These are phyloP conservation scores for Protula sp. DNA, from an alignment of 2,888 invertebrate species.

Conservation along the genomic window DNA sequence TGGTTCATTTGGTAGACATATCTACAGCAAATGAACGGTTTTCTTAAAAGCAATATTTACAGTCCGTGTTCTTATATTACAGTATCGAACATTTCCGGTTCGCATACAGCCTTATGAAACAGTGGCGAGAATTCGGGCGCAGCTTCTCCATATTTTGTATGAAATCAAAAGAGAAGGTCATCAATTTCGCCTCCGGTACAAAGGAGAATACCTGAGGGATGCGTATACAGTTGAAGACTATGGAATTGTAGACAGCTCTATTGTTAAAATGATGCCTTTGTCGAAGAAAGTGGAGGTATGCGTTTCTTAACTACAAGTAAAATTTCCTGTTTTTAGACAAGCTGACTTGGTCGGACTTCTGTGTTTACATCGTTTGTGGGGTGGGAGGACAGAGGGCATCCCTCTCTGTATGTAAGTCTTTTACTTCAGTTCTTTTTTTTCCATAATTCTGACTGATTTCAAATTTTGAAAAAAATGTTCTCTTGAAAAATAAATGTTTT, in stretches of 20 bases:
- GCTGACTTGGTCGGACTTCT: too few relatives aligned
- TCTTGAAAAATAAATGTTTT: too few relatives aligned
- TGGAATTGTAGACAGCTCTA: constrained; percentile 36
- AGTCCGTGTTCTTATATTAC: constrained; percentile 9
- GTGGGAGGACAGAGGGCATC: too few relatives aligned
- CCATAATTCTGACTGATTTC: too few relatives aligned
- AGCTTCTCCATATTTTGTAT: constrained; percentile 43
- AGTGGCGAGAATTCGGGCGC: constrained; percentile 43
- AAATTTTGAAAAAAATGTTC: too few relatives aligned
- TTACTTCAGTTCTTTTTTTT: too few relatives aligned
- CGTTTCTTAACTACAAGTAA: neutral
- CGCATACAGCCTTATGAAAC: constrained; percentile 36
- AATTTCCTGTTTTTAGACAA: too few relatives aligned
- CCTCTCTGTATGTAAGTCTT: too few relatives aligned
- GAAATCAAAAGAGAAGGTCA: constrained; percentile 42
- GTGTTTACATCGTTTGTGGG: too few relatives aligned
- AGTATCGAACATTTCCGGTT: constrained; percentile 46
- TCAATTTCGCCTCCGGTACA: constrained; percentile 45
- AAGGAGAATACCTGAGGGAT: constrained; percentile 44
- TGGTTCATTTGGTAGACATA: too few relatives aligned
- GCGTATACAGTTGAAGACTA: constrained; percentile 42
- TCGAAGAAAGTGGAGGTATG: constrained; percentile 35
- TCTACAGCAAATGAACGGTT: too few relatives aligned
- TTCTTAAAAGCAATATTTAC: neutral
- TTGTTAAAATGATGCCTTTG: constrained; percentile 45